A percentile compares a stretch with the other conserved stretches of the same genome.
Evolutionary conservation across 2,797 vertebrate genomes (phyloP).

Genomic region (Melanotaenia maccullochi): DNA sequence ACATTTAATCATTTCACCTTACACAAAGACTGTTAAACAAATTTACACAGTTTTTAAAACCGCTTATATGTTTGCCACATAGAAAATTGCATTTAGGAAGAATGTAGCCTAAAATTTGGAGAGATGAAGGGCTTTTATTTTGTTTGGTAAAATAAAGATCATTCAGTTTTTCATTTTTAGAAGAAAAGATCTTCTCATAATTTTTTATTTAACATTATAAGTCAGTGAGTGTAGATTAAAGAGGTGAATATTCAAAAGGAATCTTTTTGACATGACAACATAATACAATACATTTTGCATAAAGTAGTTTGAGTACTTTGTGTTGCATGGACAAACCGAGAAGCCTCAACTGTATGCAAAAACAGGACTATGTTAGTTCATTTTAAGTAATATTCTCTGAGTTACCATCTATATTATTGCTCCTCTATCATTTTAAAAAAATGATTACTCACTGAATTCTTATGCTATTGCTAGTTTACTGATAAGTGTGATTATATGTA

Average conservation of each 20-base stretch:
- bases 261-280: neutral
- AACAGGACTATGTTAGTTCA: neutral
- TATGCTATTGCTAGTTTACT: neutral
- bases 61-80: no score
- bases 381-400: neutral
- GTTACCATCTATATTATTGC: neutral
- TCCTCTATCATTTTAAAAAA: neutral
- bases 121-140: neutral
- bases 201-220: neutral
- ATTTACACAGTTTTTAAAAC: no score
- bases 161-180: neutral
- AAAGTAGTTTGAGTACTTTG: neutral
- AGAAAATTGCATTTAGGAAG: neutral
- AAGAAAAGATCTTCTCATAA: neutral
- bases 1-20: no score
- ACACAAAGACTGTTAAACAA: no score
- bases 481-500: conserved; percentile 2
- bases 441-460: neutral
- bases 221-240: neutral
- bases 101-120: neutral
- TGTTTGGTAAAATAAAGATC: neutral
- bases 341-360: neutral
- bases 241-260: neutral
- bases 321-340: neutral
- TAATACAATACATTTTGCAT: neutral